Evolutionary conservation across 2,113 vertebrate genomes (phyloP), one percentile per base, ranked within the genome.

Genomic region (Suricata suricatta): DNA sequence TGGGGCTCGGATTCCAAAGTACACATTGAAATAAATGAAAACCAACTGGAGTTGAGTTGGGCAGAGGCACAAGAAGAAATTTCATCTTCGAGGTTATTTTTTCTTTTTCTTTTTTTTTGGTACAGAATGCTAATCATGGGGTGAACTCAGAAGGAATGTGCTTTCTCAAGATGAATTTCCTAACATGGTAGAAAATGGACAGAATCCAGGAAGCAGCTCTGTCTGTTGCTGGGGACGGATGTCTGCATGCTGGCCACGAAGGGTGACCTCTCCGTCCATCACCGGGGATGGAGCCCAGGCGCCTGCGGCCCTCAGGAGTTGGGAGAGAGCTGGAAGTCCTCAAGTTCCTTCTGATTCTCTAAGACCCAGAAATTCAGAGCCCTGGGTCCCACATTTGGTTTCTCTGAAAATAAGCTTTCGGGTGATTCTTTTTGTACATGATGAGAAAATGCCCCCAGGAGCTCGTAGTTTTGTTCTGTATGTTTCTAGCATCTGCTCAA

Each of bases 1-100:
- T 50, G 95, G 93, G 97, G 96, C 97, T 99, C 97, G 7, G 76
- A 17, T 99, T 99, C 98, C 98, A 98, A 98, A 98, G 95, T 92
- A 98, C 96, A 98, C 95, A 96, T 44, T 77, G 82, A 95, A 96
- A 97, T 98, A 98, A 99, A 99, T 98, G 98, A 98, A 95, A 98
- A 98, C 98, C 96, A 98, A 99, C 98, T 98, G 96, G 52, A 96
- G 96, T 64, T 86, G 77, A 95, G 97, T 68, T 92, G 97, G 98
- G 97, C 82, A 98, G 96, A 97, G 69, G 68, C 94, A 93, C 63
- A 93, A 90, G 93, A 52, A 84, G 52, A 96, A 92, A 96, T 97
- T 97, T 57, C 68, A 68, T 93, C 74, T 92, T 69, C 38, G 74
- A 93, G 87, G 69, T 2, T 19, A 60, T 23, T 29, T 38, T 50